phyloP scores from a whole-genome alignment of 1,140 invertebrate genomes.

The Nephila pilipes region DNA sequence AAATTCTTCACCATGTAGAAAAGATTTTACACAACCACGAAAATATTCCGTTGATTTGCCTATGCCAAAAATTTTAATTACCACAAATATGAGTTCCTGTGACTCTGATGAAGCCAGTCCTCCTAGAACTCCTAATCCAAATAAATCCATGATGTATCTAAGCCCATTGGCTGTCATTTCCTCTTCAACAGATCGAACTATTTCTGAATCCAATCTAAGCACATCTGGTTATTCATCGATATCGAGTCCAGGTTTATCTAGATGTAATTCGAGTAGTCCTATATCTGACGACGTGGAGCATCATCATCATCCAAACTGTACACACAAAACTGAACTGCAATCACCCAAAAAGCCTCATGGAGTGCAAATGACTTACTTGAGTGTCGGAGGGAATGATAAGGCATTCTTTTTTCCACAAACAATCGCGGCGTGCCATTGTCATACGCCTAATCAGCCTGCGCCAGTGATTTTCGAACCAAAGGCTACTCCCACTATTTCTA shows the following conservation, averaged over 20 bases:
- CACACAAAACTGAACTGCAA: constrained; percentile 22
- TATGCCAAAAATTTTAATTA: constrained; percentile 88
- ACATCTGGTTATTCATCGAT: constrained; percentile 91
- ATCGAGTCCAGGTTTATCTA: constrained; percentile 88
- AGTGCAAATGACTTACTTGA: constrained; percentile 66
- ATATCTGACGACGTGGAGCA: constrained; percentile 80
- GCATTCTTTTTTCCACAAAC: constrained; percentile 71
- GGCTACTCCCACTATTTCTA: neutral
- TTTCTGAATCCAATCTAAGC: constrained; percentile 90
- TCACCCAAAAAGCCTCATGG: constrained; percentile 67
- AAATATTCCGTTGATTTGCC: constrained; percentile 85
- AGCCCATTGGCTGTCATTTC: constrained; percentile 88
- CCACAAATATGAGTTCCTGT: constrained; percentile 87
- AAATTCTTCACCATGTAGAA: constrained; percentile 31
- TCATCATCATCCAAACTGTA: constrained; percentile 55
- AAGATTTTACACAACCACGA: constrained; percentile 60
- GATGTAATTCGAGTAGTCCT: constrained; percentile 89
- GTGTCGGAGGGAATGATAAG: constrained; percentile 43
- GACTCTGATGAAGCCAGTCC: constrained; percentile 87
- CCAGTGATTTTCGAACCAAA: constrained; percentile 55
- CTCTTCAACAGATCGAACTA: constrained; percentile 85
- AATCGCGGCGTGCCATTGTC: constrained; percentile 66
- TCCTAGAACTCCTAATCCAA: constrained; percentile 76
- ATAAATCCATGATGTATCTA: constrained; percentile 82
- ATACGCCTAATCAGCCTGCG: constrained; percentile 20